These are phyloP conservation scores for Pharmacophagus antenor DNA, from an alignment of 2,888 invertebrate genomes.

Conservation along the genomic window DNA sequence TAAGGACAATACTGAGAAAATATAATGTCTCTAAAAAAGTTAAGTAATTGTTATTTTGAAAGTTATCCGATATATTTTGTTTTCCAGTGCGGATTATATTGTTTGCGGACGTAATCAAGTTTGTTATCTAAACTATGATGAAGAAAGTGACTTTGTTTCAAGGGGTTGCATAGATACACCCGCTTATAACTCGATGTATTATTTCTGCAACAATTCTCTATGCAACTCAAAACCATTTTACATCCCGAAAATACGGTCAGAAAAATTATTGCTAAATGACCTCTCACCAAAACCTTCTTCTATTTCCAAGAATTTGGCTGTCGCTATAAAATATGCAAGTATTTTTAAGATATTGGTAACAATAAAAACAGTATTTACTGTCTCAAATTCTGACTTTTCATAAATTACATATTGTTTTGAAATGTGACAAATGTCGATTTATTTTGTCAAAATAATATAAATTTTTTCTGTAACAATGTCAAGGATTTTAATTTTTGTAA, in stretches of 20 bases:
- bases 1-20: too few species aligned
- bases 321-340: not conserved
- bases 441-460: conserved; percentile 21
- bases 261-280: conserved; percentile 24
- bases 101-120: conserved; percentile 51
- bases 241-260: conserved; percentile 32
- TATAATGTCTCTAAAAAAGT: too few species aligned
- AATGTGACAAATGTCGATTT: conserved; percentile 9
- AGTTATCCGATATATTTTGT: too few species aligned
- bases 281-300: not conserved
- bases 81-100: conserved; percentile 51
- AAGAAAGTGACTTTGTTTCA: conserved; percentile 45
- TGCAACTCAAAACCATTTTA: conserved; percentile 47
- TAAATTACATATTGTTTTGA: conserved; percentile 5
- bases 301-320: conserved; percentile 4
- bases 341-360: conserved; percentile 6
- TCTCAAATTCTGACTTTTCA: conserved; percentile 15
- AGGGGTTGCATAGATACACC: conserved; percentile 57
- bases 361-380: conserved; percentile 20
- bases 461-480: conserved; percentile 26
- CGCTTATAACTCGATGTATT: conserved; percentile 51
- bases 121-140: conserved; percentile 56
- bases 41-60: too few species aligned
- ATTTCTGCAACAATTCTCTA: conserved; percentile 46
- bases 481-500: conserved; percentile 13